Conservation (phyloP, 2,113 vertebrate species). For the Menidia beryllina region DNA sequence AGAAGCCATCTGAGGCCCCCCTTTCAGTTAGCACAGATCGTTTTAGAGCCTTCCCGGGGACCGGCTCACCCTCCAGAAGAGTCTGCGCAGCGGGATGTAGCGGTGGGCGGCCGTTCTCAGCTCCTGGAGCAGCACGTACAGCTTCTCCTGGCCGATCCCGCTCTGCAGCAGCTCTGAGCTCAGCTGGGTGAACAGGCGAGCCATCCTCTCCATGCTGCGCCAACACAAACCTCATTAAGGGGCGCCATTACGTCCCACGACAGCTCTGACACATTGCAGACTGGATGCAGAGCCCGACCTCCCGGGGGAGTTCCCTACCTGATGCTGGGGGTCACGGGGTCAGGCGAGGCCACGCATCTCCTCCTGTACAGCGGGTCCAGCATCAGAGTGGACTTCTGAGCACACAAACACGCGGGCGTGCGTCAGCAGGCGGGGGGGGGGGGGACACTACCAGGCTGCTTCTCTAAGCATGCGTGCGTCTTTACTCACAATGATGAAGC, state of each 20-base stretch:
- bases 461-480: neutral
- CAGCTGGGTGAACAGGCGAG: constrained; percentile 77
- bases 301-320: constrained; percentile 55
- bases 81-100: constrained; percentile 57
- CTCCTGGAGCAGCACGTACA: constrained; percentile 80
- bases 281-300: no score
- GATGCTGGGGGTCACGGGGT: constrained; percentile 35
- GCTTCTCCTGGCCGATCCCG: constrained; percentile 60
- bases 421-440: fast-evolving
- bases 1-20: neutral
- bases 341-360: constrained; percentile 33
- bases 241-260: no score
- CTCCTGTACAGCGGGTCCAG: constrained; percentile 74
- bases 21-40: neutral
- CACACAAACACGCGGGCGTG: neutral
- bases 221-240: neutral
- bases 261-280: no score
- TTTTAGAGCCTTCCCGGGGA: no score
- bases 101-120: constrained; percentile 68
- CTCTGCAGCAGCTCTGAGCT: constrained; percentile 77
- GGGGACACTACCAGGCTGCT: neutral
- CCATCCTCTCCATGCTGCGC: constrained; percentile 74
- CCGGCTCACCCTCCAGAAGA: constrained; percentile 82
- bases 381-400: constrained; percentile 77
- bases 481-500: constrained; percentile 78